phyloP scores from a whole-genome alignment of 2,888 invertebrate genomes.

The Mesopsocus fuscifrons region DNA sequence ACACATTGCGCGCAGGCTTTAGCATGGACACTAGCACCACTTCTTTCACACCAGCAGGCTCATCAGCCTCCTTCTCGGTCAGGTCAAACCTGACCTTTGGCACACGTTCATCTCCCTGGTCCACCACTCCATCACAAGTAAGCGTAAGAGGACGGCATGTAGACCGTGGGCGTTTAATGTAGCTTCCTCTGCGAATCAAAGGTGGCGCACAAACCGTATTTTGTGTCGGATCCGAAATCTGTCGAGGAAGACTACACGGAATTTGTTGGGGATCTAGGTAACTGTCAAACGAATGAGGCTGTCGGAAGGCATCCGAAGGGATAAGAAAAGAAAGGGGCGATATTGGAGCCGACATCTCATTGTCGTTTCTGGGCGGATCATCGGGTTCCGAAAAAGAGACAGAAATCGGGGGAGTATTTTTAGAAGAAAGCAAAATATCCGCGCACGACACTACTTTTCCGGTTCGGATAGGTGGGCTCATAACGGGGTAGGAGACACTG shows the following conservation, averaged over 20 bases:
- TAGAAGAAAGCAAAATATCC: neutral
- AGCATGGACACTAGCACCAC: neutral
- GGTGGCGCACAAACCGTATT: slow-evolving; percentile 3
- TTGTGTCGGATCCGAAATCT: slow-evolving; percentile 7
- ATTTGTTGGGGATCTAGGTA: slow-evolving; percentile 8
- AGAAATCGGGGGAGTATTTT: neutral
- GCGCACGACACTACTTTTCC: slow-evolving; percentile 3
- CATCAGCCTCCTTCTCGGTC: neutral
- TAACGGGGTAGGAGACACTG: neutral
- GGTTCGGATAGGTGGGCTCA: neutral
- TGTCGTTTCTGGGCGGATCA: neutral
- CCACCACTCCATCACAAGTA: neutral
- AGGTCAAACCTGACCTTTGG: slow-evolving; percentile 3
- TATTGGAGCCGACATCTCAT: neutral
- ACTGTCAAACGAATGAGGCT: slow-evolving; percentile 6
- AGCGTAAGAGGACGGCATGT: slow-evolving; percentile 1
- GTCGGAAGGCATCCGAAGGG: neutral
- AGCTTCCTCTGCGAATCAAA: slow-evolving; percentile 5
- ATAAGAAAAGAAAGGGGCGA: neutral
- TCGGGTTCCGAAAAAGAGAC: neutral
- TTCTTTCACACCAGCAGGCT: neutral
- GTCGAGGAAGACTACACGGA: neutral
- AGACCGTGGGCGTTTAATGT: neutral
- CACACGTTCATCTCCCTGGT: slow-evolving; percentile 3
- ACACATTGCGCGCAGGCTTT: neutral